Conservation (phyloP, 2,113 vertebrate genomes). For the Dendrocopos noguchii region DNA sequence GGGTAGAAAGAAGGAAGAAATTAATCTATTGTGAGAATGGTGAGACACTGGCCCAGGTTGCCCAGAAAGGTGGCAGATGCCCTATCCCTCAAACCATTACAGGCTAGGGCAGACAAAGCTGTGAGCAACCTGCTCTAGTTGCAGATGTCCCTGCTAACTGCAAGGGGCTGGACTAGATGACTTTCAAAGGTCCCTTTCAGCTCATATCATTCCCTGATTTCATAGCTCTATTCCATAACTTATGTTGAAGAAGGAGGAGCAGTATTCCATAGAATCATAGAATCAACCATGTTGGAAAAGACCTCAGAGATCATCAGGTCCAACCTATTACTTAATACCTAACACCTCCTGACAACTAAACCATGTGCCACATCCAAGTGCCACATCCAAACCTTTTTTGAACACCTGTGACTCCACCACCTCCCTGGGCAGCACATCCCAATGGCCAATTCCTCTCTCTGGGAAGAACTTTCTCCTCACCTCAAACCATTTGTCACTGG, state of each 20-base stretch:
- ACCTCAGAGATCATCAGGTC: too few species aligned
- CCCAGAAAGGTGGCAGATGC: background rate
- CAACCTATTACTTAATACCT: too few species aligned
- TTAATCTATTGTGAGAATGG: too few species aligned
- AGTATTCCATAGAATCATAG: background rate
- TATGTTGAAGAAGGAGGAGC: background rate
- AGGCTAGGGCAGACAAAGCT: background rate
- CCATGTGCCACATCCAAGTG: too few species aligned
- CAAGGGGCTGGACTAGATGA: background rate
- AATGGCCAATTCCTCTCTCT: too few species aligned
- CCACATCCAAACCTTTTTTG: too few species aligned
- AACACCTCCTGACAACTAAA: too few species aligned
- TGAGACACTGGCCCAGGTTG: background rate
- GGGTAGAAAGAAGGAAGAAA: too few species aligned
- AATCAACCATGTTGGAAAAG: too few species aligned
- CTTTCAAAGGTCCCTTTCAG: background rate
- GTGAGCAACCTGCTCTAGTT: background rate
- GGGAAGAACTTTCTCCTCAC: too few species aligned
- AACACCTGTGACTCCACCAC: too few species aligned
- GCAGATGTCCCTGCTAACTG: background rate
- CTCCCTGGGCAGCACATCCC: too few species aligned
- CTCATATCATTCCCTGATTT: background rate
- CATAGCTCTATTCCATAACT: background rate
- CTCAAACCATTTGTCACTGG: background rate
- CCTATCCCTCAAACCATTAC: background rate